phyloP scores from a whole-genome alignment of 2,797 vertebrate species.

The Sebastes variabilis region DNA sequence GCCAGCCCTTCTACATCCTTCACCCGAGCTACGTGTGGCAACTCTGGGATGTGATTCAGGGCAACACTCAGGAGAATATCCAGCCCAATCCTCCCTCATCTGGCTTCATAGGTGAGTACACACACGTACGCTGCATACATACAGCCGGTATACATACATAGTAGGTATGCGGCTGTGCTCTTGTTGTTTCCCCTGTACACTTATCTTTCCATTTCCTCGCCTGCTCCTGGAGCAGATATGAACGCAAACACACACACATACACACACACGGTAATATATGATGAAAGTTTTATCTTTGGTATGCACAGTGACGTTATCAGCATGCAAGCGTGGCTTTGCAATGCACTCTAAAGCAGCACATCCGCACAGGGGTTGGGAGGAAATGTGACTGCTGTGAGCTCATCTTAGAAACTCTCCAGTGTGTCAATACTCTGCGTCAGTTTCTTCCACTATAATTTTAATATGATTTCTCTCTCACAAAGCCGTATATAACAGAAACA shows the following conservation, averaged over 20 bases:
- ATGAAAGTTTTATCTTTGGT: conserved; percentile 41
- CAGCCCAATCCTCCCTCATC: conserved; percentile 98
- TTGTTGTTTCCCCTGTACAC: conserved; percentile 3
- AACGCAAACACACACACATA: background rate
- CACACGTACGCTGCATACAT: background rate
- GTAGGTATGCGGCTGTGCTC: background rate
- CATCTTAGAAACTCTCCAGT: conserved; percentile 4
- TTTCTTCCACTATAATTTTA: background rate
- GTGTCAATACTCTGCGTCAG: background rate
- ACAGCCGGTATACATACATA: background rate
- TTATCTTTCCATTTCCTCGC: conserved; percentile 37
- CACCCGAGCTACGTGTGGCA: conserved; percentile 97
- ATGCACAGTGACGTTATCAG: conserved; percentile 31
- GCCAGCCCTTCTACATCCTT: conserved; percentile 95
- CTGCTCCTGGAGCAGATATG: background rate
- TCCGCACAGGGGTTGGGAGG: background rate
- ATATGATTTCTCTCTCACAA: background rate
- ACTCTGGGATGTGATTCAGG: conserved; percentile 97
- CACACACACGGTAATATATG: background rate
- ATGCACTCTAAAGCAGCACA: conserved; percentile 4
- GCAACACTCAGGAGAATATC: conserved; percentile 95
- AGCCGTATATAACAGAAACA: background rate
- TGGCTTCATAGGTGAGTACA: conserved; percentile 93
- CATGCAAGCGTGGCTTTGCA: background rate
- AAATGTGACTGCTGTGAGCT: background rate